Conservation (phyloP, 2,888 invertebrate genomes). For the Rotaria magnacalcarata region DNA sequence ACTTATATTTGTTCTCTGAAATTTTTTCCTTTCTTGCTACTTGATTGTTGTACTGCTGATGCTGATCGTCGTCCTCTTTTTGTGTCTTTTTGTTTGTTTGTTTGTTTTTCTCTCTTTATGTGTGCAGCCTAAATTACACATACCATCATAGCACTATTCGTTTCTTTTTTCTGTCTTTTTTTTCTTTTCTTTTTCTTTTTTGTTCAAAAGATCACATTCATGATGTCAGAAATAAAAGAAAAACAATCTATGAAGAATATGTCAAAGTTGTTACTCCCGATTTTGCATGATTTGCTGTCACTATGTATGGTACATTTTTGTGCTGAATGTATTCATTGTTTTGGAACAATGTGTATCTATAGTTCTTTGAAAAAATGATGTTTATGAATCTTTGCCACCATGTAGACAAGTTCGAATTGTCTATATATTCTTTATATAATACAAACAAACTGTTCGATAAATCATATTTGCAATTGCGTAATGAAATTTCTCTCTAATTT, state of each 20-base stretch:
- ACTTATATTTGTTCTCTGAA: not conserved
- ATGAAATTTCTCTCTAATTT: too few species aligned
- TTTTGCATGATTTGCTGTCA: too few species aligned
- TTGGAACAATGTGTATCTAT: too few species aligned
- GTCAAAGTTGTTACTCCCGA: too few species aligned
- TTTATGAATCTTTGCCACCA: too few species aligned
- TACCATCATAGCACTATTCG: not conserved
- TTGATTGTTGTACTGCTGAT: slow-evolving; percentile 7
- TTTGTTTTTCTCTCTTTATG: not conserved
- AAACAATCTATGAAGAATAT: not conserved
- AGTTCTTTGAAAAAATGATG: too few species aligned
- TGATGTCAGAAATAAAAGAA: slow-evolving; percentile 7
- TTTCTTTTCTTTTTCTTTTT: not conserved
- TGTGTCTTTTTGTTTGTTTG: not conserved
- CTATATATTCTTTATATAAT: too few species aligned
- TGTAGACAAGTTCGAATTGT: too few species aligned
- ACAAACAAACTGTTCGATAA: too few species aligned
- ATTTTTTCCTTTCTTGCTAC: not conserved
- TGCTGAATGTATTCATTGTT: too few species aligned
- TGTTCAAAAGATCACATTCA: slow-evolving; percentile 11
- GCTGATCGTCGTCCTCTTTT: not conserved
- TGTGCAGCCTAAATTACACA: not conserved
- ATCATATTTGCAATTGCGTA: too few species aligned
- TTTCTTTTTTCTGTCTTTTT: not conserved
- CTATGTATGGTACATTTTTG: too few species aligned